Evolutionary conservation across 2,888 invertebrate species (phyloP), one percentile per base, ranked within the genome.

Genomic region (Aphrophora alni): DNA sequence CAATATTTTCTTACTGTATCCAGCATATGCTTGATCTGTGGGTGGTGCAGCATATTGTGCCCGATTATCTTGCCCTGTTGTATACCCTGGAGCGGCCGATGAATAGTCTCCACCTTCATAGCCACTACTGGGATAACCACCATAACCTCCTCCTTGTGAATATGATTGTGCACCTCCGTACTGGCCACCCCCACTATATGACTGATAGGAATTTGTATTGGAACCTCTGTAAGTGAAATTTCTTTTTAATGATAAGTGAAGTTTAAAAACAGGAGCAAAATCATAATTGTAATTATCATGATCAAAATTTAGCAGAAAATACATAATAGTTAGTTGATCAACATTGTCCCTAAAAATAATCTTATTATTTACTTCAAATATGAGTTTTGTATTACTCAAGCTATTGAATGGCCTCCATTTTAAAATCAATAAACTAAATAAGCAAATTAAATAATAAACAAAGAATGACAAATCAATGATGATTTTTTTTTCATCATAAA

Each of bases 81-180:
- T 68, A 68, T 73, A 72, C 33, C 69, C 80, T 21, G 27, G 33
- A n/a, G 75, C 25, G 12, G 28, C 38, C 28, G 75, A 44, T 25
- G 59, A 75, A 21, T 76, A 51, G 21, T 70, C 72, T 24, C 73
- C 80, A 1, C 76, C 73, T 59, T 73, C 72, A 33, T 76, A 77
- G 25, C 76, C 77, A 51, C 28, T 24, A 10, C 25, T 28, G 27
- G 80, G 76, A 68, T 77, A 76, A 72, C 83, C 85, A 81, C 82
- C 85, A 80, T 84, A 82, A 80, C 83, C 83, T 81, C 83, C 83
- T 80, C 81, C 85, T 80, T 79, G 78, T 5, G 78, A 79, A 38
- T 79, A 79, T 25, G 74, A 74, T 38, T 79, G 78, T 10, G 78
- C 26, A 26, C 78, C 74, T 17, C 78, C 78, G 14, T 72, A 72